Percentiles rank a stretch among this genome's conserved stretches.
Conservation (phyloP, 2,113 vertebrate species). For the Hippocampus guttulatus region DNA sequence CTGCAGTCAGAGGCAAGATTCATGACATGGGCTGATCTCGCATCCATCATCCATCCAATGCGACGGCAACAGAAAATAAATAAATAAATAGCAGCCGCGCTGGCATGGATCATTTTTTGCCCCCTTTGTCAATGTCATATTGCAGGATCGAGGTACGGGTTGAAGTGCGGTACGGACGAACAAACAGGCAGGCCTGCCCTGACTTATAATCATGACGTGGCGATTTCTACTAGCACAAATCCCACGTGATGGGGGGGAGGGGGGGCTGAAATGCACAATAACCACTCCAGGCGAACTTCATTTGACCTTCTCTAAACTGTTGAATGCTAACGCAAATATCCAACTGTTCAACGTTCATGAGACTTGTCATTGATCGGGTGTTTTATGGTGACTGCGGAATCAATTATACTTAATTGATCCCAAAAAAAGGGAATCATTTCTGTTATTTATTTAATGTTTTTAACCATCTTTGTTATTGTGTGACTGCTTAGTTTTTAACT, state of each 20-base stretch:
- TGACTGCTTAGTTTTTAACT: too few species aligned
- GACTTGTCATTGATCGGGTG: too few species aligned
- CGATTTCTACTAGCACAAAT: neutral
- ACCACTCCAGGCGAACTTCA: neutral
- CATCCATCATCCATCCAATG: slow-evolving; percentile 51
- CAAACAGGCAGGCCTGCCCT: slow-evolving; percentile 12
- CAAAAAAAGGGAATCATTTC: too few species aligned
- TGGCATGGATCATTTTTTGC: slow-evolving; percentile 49
- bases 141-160: slow-evolving; percentile 25
- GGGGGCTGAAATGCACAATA: neutral
- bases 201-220: slow-evolving; percentile 7
- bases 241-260: too few species aligned
- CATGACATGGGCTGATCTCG: slow-evolving; percentile 48
- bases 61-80: slow-evolving; percentile 17
- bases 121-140: slow-evolving; percentile 44
- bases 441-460: too few species aligned
- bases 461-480: too few species aligned
- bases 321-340: too few species aligned
- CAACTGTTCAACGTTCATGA: too few species aligned
- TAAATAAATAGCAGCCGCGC: slow-evolving; percentile 32
- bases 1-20: slow-evolving; percentile 30
- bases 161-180: neutral
- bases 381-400: too few species aligned
- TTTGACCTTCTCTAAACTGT: too few species aligned
- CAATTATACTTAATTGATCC: too few species aligned